Conservation (phyloP, 2,888 invertebrate species). For the Agonopterix arenella region DNA sequence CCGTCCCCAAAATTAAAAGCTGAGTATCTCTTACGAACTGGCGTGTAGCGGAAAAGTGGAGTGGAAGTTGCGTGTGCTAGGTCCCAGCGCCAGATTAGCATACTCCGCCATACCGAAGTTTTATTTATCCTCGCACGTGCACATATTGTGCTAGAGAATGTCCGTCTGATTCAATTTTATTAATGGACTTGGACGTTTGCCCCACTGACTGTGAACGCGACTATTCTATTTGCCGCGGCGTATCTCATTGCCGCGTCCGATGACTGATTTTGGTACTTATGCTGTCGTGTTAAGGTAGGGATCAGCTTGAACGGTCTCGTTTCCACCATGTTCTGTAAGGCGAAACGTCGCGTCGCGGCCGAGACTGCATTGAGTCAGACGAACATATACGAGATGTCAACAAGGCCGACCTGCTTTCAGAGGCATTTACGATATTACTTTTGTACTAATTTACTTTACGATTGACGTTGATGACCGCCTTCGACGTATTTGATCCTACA, state of each 20-base stretch:
- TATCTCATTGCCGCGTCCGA: conserved; percentile 34
- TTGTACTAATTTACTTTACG: conserved; percentile 56
- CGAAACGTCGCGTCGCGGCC: conserved; percentile 9
- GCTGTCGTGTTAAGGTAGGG: conserved; percentile 30
- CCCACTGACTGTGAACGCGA: conserved; percentile 67
- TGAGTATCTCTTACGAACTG: no score
- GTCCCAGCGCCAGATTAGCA: neutral
- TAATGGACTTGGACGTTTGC: conserved; percentile 76
- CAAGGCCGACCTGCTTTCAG: conserved; percentile 49
- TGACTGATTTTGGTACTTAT: conserved; percentile 41
- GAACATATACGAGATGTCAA: conserved; percentile 45
- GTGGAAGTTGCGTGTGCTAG: neutral
- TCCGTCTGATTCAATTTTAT: conserved; percentile 75
- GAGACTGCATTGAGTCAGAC: conserved; percentile 65
- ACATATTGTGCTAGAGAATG: conserved; percentile 68
- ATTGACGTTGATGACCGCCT: conserved; percentile 32
- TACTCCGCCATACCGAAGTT: conserved; percentile 16
- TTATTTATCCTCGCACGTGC: conserved; percentile 67
- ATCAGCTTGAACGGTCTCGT: conserved; percentile 26
- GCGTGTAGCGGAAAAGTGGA: neutral
- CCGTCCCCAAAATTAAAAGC: no score
- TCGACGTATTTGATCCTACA: conserved; percentile 20
- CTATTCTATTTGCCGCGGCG: conserved; percentile 59
- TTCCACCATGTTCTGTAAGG: conserved; percentile 27
- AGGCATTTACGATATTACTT: conserved; percentile 57